Base-by-base conservation (phyloP, 2,797 vertebrate genomes). In the Acanthiza pusilla region DNA sequence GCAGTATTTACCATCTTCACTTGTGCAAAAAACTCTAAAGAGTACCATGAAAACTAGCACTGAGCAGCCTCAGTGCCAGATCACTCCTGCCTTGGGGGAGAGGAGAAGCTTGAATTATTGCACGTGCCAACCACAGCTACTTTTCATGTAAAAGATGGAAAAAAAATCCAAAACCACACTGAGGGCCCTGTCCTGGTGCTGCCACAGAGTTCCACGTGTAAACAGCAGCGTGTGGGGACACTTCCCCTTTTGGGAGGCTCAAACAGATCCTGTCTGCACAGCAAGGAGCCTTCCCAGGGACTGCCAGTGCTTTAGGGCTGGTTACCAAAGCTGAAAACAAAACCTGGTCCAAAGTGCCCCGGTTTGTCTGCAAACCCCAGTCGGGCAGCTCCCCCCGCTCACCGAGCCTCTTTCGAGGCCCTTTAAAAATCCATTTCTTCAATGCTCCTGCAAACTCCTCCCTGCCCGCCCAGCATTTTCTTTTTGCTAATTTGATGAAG, bases 341-440 rank as follows among this genome's bases (percentile, higher is more conserved):
- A 85, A 75, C 78, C 70, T 16, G 45, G 40, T 21, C 38, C 43
- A 60, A 82, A 7, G 30, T 75, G 7, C 54, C 62, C 78, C 57
- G 62, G 26, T 21, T 72, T 25, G 57, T 8, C 67, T 53, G n/a
- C 77, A 48, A 47, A 34, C 50, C 53, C 85, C 32, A 23, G 38
- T 3, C 68, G 45, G 80, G 53, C 13, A 2, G 54, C 45, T 50
- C 22, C 4, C 21, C 63, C 36, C 47, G 30, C n/a, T 58, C 74
- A 71, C 54, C 1, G 40, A 54, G n/a, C 61, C 22, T 68, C 79
- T 63, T 82, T 63, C 80, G 73, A 67, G 63, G 53, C 47, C 38
- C 78, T 95, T 81, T 73, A 84, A 93, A 93, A 95, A 93, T 91
- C 85, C 50, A 84, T 88, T 95, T 86, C 85, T 90, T 86, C 70